Percentiles rank a stretch among this genome's conserved stretches.
Conservation (phyloP, 2,113 vertebrate genomes). For the Sula dactylatra region DNA sequence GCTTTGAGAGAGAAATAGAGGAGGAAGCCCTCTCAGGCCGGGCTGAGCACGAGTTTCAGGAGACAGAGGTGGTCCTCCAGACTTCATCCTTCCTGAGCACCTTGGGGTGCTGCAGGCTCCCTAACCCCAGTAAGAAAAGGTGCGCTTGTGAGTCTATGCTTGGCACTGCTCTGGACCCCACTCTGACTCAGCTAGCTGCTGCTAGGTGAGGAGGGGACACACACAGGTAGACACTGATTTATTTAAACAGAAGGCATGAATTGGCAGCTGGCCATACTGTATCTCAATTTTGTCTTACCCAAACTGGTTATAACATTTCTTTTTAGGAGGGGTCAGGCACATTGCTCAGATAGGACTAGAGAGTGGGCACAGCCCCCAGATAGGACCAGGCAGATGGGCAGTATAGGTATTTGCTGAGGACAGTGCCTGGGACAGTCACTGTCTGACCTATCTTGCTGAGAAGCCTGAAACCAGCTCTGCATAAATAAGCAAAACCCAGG, state of each 20-base stretch:
- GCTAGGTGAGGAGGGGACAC: background rate
- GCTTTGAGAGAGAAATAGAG: background rate
- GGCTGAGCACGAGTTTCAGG: background rate
- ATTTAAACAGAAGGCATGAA: background rate
- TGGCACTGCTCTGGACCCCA: background rate
- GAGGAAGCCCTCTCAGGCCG: background rate
- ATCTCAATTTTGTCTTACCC: background rate
- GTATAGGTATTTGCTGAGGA: background rate
- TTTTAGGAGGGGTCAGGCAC: background rate
- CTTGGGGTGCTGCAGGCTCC: background rate
- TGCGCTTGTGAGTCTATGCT: background rate
- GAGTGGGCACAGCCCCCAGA: fast-evolving
- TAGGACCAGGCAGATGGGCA: background rate
- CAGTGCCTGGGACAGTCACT: too few species aligned
- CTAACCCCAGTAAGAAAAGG: background rate
- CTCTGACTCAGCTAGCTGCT: background rate
- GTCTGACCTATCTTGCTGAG: background rate
- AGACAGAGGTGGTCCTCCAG: background rate
- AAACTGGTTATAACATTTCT: background rate
- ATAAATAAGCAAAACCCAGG: background rate
- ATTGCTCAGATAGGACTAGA: background rate
- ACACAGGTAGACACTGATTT: background rate
- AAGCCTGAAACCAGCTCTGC: background rate
- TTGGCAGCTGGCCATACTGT: background rate
- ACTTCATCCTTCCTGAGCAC: background rate